A percentile compares a stretch with the other conserved stretches of the same genome.
Evolutionary conservation across 2,797 vertebrate species (phyloP).

Genomic region (Champsocephalus gunnari): DNA sequence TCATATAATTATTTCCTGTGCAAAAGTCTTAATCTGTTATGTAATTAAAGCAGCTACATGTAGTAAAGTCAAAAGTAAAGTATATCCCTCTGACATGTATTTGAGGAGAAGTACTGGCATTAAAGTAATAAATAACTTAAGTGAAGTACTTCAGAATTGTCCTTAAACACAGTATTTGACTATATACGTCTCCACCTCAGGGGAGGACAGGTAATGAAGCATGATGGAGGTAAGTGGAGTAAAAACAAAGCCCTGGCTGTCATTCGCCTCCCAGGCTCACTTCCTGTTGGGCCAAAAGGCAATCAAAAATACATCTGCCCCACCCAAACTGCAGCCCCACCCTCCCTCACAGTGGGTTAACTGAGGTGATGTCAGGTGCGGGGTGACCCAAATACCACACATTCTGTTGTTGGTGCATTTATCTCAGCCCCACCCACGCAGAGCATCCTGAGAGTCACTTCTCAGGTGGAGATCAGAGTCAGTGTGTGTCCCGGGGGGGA

Average conservation of each 20-base stretch:
- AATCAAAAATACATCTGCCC: constrained; percentile 1
- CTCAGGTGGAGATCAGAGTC: constrained; percentile 17
- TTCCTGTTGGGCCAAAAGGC: constrained; percentile 62
- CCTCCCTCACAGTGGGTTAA: constrained; percentile 30
- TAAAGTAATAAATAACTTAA: too few relatives aligned
- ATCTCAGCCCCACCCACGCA: not conserved
- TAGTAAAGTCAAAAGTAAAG: too few relatives aligned
- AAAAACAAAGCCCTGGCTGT: constrained; percentile 64
- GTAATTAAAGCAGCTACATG: too few relatives aligned
- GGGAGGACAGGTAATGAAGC: constrained; percentile 29
- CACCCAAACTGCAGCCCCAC: constrained; percentile 39
- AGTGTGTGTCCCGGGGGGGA: too few relatives aligned
- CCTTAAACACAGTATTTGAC: too few relatives aligned
- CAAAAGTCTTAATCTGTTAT: too few relatives aligned
- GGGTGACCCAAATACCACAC: constrained; percentile 47
- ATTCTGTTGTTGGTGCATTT: constrained; percentile 50
- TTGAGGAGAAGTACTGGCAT: too few relatives aligned
- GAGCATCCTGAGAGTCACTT: not conserved
- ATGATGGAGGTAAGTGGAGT: constrained; percentile 28
- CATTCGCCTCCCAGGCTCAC: constrained; percentile 46
- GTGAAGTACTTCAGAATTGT: too few relatives aligned
- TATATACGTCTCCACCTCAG: too few relatives aligned
- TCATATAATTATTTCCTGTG: too few relatives aligned
- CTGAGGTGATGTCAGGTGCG: constrained; percentile 50
- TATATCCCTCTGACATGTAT: too few relatives aligned